Evolutionary conservation across 2,888 invertebrate genomes (phyloP).

Genomic region (Leuctra nigra): DNA sequence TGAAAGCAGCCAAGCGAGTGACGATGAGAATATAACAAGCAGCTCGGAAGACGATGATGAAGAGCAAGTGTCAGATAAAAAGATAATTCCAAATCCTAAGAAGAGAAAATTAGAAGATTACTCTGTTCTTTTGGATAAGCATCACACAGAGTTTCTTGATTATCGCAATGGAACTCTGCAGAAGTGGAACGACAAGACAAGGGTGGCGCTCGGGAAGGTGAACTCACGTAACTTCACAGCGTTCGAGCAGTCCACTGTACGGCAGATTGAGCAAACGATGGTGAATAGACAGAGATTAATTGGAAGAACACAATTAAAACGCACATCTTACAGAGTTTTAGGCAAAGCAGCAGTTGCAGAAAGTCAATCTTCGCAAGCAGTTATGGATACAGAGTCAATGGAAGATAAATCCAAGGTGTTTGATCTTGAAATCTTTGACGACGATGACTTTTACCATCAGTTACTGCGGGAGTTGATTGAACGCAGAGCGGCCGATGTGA

Average conservation of each 20-base stretch:
- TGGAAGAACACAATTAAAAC: conserved; percentile 69
- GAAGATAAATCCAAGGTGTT: conserved; percentile 47
- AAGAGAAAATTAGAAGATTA: conserved; percentile 49
- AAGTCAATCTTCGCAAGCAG: conserved; percentile 19
- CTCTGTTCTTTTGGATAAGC: conserved; percentile 48
- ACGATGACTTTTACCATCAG: conserved; percentile 95
- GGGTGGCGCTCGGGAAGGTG: conserved; percentile 57
- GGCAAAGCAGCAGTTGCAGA: background rate
- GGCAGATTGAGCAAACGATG: conserved; percentile 81
- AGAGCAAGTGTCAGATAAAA: conserved; percentile 10
- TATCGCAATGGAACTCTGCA: conserved; percentile 77
- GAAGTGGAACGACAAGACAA: conserved; percentile 94
- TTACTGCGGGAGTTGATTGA: conserved; percentile 87
- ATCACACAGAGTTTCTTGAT: conserved; percentile 53
- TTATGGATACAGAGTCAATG: conserved; percentile 34
- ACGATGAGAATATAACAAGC: conserved; percentile 33
- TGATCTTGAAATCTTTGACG: conserved; percentile 86
- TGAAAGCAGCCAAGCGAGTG: conserved; percentile 39
- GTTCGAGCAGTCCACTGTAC: conserved; percentile 48
- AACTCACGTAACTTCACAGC: conserved; percentile 51
- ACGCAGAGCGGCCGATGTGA: conserved; percentile 74
- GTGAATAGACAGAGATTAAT: conserved; percentile 69
- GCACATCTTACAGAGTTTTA: conserved; percentile 59
- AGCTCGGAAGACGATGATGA: conserved; percentile 32
- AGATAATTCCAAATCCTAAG: conserved; percentile 35